Evolutionary conservation across 2,113 vertebrate genomes (phyloP), one percentile per base, ranked within the genome.

Genomic region (Dendrocopos noguchii): DNA sequence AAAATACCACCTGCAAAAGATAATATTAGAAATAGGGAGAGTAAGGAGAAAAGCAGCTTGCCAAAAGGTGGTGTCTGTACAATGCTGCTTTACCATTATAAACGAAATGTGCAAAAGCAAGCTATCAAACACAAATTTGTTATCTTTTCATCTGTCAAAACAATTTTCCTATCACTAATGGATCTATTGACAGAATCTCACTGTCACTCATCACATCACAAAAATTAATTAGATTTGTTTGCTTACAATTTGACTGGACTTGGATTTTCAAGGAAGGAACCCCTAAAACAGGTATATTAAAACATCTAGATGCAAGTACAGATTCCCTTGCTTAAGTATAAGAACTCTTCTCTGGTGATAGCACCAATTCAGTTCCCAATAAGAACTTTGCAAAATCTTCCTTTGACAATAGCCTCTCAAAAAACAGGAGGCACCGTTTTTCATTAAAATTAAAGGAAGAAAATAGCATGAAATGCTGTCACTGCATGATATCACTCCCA

Each of bases 1-100:
- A 86, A 96, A 93, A 83, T 91, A 94, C 17, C 8, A 61, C 76
- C 60, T 74, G 56, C 72, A 74, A 85, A 87, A 91, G 75, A 67
- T 74, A 88, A 27, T 77, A 87, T 78, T 92, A 95, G 80, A 88
- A 94, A 90, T 61, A 66, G 39, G 46, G 67, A 75, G 33, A 84
- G 50, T 70, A 46, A 21, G 29, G 80, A 85, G 59, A 53, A 91
- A 74, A 77, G 65, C 44, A 50, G 44, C 20, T 61, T 80, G 33
- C 34, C 46, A 46, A 60, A 80, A 84, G 19, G 17, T 65, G 76
- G 47, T 79, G 84, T 63, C 67, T 44, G 0, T 15, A 33, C 34
- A 61, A 31, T 18, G 24, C 31, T 2, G 11, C 80, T 83, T 31
- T 55, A 70, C 28, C 70, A 56, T 29, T 29, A 36, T 7, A 61